These are phyloP conservation scores for Entosphenus tridentatus DNA, from an alignment of 2,113 vertebrate genomes.

Conservation along the genomic window DNA sequence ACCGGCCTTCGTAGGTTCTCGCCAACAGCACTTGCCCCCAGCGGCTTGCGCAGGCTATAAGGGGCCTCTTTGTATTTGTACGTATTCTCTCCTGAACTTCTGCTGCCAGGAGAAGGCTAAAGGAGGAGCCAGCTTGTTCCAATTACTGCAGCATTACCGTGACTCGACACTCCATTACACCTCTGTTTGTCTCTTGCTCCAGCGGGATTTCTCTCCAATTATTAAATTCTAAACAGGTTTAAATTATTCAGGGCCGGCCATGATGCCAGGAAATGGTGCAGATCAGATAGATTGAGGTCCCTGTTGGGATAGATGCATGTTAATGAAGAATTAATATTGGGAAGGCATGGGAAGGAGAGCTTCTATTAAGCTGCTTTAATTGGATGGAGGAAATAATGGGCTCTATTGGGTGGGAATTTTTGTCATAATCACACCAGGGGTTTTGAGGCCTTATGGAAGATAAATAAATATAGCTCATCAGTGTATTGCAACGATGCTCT, in stretches of 20 bases:
- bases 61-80: no score
- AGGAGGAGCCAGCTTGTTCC: background rate
- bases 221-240: slow-evolving; percentile 6
- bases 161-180: slow-evolving; percentile 4
- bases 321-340: slow-evolving; percentile 6
- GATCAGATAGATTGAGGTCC: slow-evolving; percentile 6
- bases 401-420: background rate
- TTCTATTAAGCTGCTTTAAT: slow-evolving; percentile 1
- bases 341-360: background rate
- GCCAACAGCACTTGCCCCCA: no score
- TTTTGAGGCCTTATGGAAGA: background rate
- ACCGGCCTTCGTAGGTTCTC: no score
- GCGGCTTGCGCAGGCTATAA: no score
- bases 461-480: no score
- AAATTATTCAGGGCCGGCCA: slow-evolving; percentile 5
- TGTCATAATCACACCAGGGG: slow-evolving; percentile 6
- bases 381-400: slow-evolving; percentile 1
- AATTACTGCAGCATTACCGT: slow-evolving; percentile 2
- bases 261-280: background rate
- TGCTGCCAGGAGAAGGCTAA: slow-evolving; percentile 1
- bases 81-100: no score
- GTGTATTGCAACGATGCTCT: no score
- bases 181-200: slow-evolving; percentile 4
- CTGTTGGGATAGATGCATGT: slow-evolving; percentile 4
- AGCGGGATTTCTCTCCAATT: slow-evolving; percentile 5